Percentiles rank a stretch among this genome's conserved stretches.
These are phyloP conservation scores for Cepphus grylle DNA, from an alignment of 2,113 vertebrate genomes.

Conservation along the genomic window DNA sequence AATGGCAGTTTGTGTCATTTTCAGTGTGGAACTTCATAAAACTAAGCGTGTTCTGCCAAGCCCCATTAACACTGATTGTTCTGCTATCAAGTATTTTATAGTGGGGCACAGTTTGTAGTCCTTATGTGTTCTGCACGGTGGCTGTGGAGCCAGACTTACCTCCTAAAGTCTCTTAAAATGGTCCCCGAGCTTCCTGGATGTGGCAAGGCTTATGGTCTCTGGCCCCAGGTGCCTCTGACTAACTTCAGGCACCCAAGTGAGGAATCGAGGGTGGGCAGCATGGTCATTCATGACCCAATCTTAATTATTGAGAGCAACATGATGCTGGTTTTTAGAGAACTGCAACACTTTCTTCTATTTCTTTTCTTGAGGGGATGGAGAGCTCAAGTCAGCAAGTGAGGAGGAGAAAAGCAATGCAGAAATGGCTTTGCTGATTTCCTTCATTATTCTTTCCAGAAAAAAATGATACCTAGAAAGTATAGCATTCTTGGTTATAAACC, in stretches of 20 bases:
- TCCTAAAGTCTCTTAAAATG: not conserved
- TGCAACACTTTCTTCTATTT: not conserved
- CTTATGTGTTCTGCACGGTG: not conserved
- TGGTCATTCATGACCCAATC: not conserved
- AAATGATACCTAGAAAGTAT: not conserved
- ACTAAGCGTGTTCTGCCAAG: not conserved
- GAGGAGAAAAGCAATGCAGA: not conserved
- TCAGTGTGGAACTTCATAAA: not conserved
- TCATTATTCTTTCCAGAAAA: not conserved
- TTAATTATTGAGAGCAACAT: not conserved
- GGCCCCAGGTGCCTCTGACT: not conserved
- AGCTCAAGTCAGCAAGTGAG: not conserved
- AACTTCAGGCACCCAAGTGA: not conserved
- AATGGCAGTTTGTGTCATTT: not conserved
- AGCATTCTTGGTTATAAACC: not conserved
- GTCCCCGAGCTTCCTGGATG: not conserved
- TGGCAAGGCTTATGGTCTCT: not conserved
- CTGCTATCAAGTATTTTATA: not conserved
- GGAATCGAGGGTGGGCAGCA: not conserved
- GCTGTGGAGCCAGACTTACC: not conserved
- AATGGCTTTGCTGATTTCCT: not conserved
- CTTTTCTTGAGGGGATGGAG: not conserved
- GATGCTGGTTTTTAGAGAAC: not conserved
- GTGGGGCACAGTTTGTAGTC: not conserved
- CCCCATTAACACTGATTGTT: not conserved